Evolutionary conservation across 2,888 invertebrate genomes (phyloP), one percentile per base, ranked within the genome.

Genomic region (Quadroppia sp.): DNA sequence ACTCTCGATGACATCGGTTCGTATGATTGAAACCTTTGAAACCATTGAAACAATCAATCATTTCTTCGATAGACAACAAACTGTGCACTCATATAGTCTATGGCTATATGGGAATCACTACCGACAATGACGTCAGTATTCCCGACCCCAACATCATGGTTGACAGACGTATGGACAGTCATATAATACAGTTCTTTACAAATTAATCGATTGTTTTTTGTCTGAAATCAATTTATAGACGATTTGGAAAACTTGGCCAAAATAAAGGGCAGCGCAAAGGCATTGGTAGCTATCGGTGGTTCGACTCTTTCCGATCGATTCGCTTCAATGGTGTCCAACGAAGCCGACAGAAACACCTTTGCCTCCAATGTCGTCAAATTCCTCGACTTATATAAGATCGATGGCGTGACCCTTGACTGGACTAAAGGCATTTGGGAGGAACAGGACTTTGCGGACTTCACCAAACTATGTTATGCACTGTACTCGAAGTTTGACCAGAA

Each of bases 361-460:
- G 4, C 40, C 36, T 6, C 32, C 36, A 7, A 40, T 67, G 45
- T 67, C 48, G 56, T 61, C 7, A 11, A 6, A 25, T 30, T 70
- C 32, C 11, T 70, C 4, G n/a, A 3, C 4, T 9, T 15, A 25
- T 48, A 67, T n/a, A 30, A 30, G 7, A 64, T 71, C 45, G 71
- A 71, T 48, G 71, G 71, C 13, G 25, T 71, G 7, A 71, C 42
- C 13, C 17, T 71, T 61, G 71, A 71, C 61, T 71, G 71, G 71
- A 15, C 20, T 11, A 7, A n/a, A n/a, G 48, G 17, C 25, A 20
- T 36, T 9, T 20, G 42, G 48, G 20, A 23, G 4, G 71, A 42
- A 4, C 3, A 9, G 67, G 28, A 71, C 6, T n/a, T 32, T 7
- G 2, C 3, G 4, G 15, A 71, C 17, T 71, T 64, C 17, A n/a